These are phyloP conservation scores for Sinocyclocheilus anshuiensis DNA, from an alignment of 2,113 vertebrate genomes.

Conservation along the genomic window DNA sequence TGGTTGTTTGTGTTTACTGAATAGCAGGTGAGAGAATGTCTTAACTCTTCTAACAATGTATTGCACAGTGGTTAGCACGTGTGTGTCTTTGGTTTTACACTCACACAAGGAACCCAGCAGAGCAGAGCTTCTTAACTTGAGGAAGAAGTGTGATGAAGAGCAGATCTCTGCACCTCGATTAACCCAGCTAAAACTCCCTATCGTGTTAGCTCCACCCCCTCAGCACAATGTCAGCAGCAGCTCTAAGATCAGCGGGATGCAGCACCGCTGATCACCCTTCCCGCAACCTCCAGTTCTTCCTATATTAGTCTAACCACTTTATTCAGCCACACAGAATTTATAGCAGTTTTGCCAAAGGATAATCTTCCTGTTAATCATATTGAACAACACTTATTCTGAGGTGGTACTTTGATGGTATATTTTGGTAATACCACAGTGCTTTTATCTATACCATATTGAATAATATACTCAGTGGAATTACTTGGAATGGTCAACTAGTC, in stretches of 20 bases:
- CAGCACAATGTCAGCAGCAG: not conserved
- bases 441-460: too few species aligned
- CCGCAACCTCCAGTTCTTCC: not conserved
- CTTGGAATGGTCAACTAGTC: too few species aligned
- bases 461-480: too few species aligned
- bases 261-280: not conserved
- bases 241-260: not conserved
- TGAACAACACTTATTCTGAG: not conserved
- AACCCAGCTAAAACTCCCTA: not conserved
- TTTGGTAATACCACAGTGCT: not conserved
- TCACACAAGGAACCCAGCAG: not conserved
- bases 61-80: not conserved
- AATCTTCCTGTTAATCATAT: not conserved
- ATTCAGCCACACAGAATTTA: not conserved
- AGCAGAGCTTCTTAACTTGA: not conserved
- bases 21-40: not conserved
- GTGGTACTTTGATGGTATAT: not conserved
- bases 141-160: not conserved
- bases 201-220: not conserved
- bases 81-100: not conserved
- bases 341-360: not conserved
- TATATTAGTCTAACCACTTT: not conserved
- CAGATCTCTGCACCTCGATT: not conserved
- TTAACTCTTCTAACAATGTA: not conserved
- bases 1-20: conserved; percentile 5